Conservation (phyloP, 2,888 invertebrate species). For the Hirtodrosophila confusa region DNA sequence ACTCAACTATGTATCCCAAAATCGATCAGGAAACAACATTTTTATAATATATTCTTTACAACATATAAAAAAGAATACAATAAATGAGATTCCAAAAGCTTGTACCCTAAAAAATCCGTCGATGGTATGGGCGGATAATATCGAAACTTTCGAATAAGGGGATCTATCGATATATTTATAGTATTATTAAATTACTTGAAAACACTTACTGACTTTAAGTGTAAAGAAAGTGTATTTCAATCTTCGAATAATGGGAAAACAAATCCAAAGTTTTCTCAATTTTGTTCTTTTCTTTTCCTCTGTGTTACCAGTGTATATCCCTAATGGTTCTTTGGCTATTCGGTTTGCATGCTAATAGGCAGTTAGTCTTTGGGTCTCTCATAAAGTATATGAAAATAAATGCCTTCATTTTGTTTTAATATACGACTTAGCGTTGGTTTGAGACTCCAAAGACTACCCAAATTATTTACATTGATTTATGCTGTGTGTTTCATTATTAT, state of each 20-base stretch:
- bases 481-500: constrained; percentile 7
- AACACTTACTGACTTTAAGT: too few species aligned
- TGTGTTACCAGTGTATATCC: background rate
- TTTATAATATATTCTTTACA: too few species aligned
- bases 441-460: background rate
- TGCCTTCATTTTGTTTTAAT: constrained; percentile 32
- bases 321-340: constrained; percentile 24
- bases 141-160: too few species aligned
- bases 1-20: too few species aligned
- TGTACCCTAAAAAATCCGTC: too few species aligned
- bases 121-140: too few species aligned
- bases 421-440: constrained; percentile 13
- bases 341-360: constrained; percentile 55
- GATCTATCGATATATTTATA: too few species aligned
- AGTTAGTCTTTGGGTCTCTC: constrained; percentile 28
- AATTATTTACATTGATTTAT: constrained; percentile 52
- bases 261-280: background rate
- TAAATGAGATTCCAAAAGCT: too few species aligned
- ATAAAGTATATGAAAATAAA: constrained; percentile 34
- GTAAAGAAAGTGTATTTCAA: background rate
- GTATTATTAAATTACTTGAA: too few species aligned
- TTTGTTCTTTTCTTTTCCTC: constrained; percentile 12
- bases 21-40: too few species aligned
- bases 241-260: background rate
- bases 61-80: too few species aligned